Percentiles rank a stretch among this genome's conserved stretches.
phyloP scores from a whole-genome alignment of 2,797 vertebrate genomes.

The Bryconaethiops microstoma region DNA sequence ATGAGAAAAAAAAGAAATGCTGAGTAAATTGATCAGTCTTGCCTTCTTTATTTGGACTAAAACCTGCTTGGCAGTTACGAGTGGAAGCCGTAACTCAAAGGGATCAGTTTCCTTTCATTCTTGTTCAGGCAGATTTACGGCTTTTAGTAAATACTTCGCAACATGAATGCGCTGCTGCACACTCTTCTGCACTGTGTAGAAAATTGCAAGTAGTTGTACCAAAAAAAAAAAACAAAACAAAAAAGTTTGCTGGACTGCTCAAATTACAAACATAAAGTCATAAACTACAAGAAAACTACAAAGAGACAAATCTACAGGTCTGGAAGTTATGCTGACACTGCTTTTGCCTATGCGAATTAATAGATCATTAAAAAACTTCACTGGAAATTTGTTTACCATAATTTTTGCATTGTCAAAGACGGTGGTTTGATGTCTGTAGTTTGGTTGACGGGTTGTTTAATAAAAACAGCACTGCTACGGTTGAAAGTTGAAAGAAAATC shows the following conservation, averaged over 20 bases:
- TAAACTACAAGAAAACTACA: background rate
- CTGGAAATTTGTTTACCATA: background rate
- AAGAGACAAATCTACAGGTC: background rate
- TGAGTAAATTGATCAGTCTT: constrained; percentile 45
- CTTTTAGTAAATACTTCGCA: constrained; percentile 45
- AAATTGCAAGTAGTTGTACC: background rate
- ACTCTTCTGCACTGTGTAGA: background rate
- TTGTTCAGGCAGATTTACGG: constrained; percentile 66
- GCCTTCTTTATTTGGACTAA: constrained; percentile 46
- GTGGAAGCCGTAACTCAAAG: constrained; percentile 61
- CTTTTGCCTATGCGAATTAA: too few species aligned
- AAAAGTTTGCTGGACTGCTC: background rate
- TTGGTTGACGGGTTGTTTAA: background rate
- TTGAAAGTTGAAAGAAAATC: background rate
- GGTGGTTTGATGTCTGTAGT: background rate
- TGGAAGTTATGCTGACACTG: background rate
- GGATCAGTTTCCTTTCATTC: constrained; percentile 65
- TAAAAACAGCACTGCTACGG: background rate
- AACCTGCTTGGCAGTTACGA: constrained; percentile 60
- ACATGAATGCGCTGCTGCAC: background rate
- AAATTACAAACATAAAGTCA: background rate
- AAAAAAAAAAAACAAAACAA: too few species aligned
- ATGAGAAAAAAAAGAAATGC: constrained; percentile 31
- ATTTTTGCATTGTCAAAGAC: background rate
- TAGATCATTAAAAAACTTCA: background rate